Evolutionary conservation across 2,113 vertebrate genomes (phyloP).

Genomic region (Albula goreensis): DNA sequence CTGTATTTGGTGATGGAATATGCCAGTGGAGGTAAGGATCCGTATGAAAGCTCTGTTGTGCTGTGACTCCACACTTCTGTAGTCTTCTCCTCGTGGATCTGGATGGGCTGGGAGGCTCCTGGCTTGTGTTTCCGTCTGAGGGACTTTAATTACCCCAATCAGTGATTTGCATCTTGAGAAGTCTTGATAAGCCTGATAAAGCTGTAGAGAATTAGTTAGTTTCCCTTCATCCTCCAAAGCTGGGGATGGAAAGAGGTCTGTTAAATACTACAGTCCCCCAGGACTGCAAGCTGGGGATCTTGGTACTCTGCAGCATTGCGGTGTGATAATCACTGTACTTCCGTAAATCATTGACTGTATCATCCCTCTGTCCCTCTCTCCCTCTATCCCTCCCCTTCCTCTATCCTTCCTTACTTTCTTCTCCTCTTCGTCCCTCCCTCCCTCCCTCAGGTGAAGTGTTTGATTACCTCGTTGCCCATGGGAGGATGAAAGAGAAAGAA

Average conservation of each 20-base stretch:
- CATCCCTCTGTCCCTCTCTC: background rate
- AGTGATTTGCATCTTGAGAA: background rate
- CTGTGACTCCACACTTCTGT: constrained; percentile 27
- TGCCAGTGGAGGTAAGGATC: constrained; percentile 83
- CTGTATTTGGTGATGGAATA: constrained; percentile 95
- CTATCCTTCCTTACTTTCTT: background rate
- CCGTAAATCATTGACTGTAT: background rate
- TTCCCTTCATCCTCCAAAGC: background rate
- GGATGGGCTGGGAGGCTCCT: background rate
- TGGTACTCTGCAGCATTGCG: background rate
- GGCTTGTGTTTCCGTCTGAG: background rate
- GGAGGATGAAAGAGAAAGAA: constrained; percentile 96
- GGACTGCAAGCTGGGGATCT: background rate
- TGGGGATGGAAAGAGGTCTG: background rate
- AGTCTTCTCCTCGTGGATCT: background rate
- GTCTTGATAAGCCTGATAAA: background rate
- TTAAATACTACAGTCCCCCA: background rate
- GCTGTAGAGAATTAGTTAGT: background rate
- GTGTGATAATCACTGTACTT: constrained; percentile 7
- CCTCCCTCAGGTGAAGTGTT: constrained; percentile 82
- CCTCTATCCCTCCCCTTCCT: background rate
- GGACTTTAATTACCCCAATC: background rate
- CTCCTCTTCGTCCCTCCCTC: constrained; percentile 3
- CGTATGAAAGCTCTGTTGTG: background rate
- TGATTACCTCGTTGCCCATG: constrained; percentile 90